phyloP scores from a whole-genome alignment of 2,888 invertebrate species.

The Synergus itoensis region DNA sequence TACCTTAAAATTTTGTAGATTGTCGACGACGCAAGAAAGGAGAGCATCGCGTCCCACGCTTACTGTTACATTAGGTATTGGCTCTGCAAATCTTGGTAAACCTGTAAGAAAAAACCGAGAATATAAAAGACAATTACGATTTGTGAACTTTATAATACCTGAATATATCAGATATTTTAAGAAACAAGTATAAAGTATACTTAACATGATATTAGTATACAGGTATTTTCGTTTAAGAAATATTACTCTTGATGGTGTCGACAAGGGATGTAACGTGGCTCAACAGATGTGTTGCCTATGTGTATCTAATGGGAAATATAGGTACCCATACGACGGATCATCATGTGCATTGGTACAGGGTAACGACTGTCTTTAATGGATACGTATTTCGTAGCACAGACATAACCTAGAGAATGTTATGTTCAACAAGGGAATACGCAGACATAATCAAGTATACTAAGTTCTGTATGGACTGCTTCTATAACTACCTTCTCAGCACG shows the following conservation, averaged over 20 bases:
- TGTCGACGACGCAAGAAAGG: conserved; percentile 93
- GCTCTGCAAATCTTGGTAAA: conserved; percentile 91
- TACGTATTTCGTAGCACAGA: conserved; percentile 51
- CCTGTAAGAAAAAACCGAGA: conserved; percentile 74
- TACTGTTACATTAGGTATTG: conserved; percentile 94
- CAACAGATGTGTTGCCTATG: conserved; percentile 27
- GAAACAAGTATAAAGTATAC: background rate
- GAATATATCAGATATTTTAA: background rate
- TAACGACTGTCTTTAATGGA: conserved; percentile 59
- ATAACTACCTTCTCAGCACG: background rate
- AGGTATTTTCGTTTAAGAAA: conserved; percentile 10
- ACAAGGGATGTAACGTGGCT: conserved; percentile 22
- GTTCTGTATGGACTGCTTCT: background rate
- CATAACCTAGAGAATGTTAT: conserved; percentile 50
- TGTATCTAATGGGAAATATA: conserved; percentile 44
- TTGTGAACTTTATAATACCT: no score
- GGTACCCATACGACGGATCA: conserved; percentile 40
- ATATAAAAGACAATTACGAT: background rate
- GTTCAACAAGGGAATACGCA: background rate
- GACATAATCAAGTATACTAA: conserved; percentile 8
- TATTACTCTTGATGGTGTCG: background rate
- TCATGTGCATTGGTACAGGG: conserved; percentile 44
- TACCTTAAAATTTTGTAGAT: conserved; percentile 92
- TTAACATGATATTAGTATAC: background rate
- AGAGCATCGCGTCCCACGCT: conserved; percentile 92